These are phyloP conservation scores for Carterocephalus palaemon DNA, from an alignment of 2,888 invertebrate genomes.

Conservation along the genomic window DNA sequence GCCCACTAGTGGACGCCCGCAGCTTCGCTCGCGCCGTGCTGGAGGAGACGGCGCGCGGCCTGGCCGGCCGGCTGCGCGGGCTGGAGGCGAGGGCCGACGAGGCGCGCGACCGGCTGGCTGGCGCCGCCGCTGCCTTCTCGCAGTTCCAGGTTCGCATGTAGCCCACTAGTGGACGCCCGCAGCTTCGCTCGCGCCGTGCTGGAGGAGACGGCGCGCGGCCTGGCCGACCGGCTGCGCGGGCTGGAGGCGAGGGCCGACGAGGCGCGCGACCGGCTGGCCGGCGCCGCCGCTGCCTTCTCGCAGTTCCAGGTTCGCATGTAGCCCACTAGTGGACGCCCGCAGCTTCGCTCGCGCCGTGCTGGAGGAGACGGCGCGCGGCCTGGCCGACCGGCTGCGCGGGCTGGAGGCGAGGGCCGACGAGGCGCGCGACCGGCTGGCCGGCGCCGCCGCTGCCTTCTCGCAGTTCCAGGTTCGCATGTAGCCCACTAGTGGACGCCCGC, in stretches of 20 bases:
- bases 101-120: conserved; percentile 87
- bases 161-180: conserved; percentile 86
- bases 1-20: conserved; percentile 86
- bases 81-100: conserved; percentile 87
- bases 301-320: conserved; percentile 87
- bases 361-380: conserved; percentile 85
- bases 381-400: conserved; percentile 87
- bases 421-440: conserved; percentile 87
- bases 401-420: conserved; percentile 87
- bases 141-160: conserved; percentile 87
- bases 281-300: conserved; percentile 90
- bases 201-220: conserved; percentile 85
- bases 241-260: conserved; percentile 87
- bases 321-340: conserved; percentile 86
- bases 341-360: conserved; percentile 87
- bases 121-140: conserved; percentile 90
- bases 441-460: conserved; percentile 90
- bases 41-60: conserved; percentile 85
- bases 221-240: conserved; percentile 87
- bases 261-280: conserved; percentile 87
- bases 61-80: conserved; percentile 87
- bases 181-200: conserved; percentile 87
- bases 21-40: conserved; percentile 87
- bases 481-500: too few relatives aligned
- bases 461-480: conserved; percentile 87